Base-by-base conservation (phyloP, 1,140 invertebrate species). In the Glossosoma conforme region DNA sequence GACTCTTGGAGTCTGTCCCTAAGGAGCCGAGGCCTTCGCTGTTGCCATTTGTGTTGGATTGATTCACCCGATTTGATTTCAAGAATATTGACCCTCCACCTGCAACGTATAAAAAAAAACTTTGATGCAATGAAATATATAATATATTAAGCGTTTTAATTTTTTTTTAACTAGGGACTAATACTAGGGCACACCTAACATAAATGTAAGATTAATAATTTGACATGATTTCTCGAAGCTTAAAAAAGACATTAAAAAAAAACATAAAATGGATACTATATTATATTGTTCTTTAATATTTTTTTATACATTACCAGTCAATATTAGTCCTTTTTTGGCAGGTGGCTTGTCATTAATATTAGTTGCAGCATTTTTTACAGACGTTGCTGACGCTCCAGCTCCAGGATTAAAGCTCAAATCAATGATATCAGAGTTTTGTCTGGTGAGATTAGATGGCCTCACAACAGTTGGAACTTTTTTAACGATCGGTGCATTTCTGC, bases 41-140 rank as follows among this genome's bases (percentile, higher is more conserved):
- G n/a, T 70, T 67, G 9, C 65, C 68, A 21, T 70, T 65, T 0
- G 68, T 65, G 56, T 67, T 71, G 1, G 66, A 65, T n/a, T 67
- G 57, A 30, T 76, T 75, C 15, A 77, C 80, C 33, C 77, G 75
- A 49, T 80, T 81, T 21, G 82, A 77, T 62, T 86, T 86, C 11
- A 87, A 67, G 56, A 86, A 87, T 75, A 86, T 85, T 9, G 74
- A 77, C 3, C 85, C 85, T 51, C 78, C 82, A 3, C 83, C 77
- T 68, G 44, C 38, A 62, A 62, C 32, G 37, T 38, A 40, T 19
- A 21, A 30, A 22, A 33, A 52, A 10, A 35, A 45, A 51, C 22
- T 11, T n/a, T n/a, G n/a, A n/a, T n/a, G n/a, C n/a, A n/a, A n/a
- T n/a, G n/a, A n/a, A n/a, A n/a, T n/a, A n/a, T n/a, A n/a, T n/a